Percentiles rank a stretch among this genome's conserved stretches.
phyloP scores from a whole-genome alignment of 2,113 vertebrate species.

The Antigone vipio region DNA sequence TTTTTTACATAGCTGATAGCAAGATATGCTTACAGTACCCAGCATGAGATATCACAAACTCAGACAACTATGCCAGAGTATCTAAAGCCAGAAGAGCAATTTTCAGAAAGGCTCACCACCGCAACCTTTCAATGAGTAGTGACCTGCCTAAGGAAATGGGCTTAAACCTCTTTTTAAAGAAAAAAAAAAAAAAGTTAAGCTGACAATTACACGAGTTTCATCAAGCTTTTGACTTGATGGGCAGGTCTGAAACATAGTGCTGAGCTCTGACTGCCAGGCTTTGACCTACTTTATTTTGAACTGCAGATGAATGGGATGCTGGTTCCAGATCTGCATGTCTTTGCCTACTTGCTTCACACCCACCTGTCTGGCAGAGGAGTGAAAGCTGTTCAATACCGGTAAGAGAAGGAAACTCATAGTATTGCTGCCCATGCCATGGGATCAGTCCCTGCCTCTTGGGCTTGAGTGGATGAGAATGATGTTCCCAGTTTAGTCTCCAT shows the following conservation, averaged over 20 bases:
- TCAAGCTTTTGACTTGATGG: background rate
- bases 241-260: background rate
- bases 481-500: background rate
- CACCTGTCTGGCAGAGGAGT: constrained; percentile 78
- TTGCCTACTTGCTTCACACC: constrained; percentile 78
- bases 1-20: background rate
- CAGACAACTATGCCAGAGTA: background rate
- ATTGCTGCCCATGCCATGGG: background rate
- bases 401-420: background rate
- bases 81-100: background rate
- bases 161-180: background rate
- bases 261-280: background rate
- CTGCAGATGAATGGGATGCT: constrained; percentile 69
- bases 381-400: constrained; percentile 78
- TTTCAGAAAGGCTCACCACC: background rate
- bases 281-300: background rate
- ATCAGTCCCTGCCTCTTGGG: background rate
- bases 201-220: background rate
- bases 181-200: background rate
- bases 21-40: background rate
- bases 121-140: background rate
- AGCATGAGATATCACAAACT: background rate
- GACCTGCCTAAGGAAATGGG: background rate
- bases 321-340: constrained; percentile 73
- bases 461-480: background rate